A percentile compares a stretch with the other conserved stretches of the same genome.
phyloP scores from a whole-genome alignment of 53 echinoderm and acorn worm species.

The Holothuria leucospilota region DNA sequence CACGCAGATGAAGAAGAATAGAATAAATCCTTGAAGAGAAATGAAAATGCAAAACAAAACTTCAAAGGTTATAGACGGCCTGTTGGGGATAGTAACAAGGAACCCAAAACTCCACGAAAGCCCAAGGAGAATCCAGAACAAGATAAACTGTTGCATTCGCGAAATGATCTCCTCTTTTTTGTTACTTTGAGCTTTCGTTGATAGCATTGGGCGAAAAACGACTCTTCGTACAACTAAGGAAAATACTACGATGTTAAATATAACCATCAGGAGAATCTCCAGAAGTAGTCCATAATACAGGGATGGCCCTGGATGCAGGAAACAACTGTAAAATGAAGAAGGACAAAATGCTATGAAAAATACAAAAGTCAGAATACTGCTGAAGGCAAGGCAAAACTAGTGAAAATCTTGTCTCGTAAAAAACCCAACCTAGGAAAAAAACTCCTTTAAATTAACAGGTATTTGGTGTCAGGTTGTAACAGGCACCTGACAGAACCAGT shows the following conservation, averaged over 20 bases:
- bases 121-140: no score
- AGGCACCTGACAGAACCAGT: no score
- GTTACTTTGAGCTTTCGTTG: neutral
- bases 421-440: no score
- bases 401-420: no score
- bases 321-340: neutral
- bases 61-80: no score
- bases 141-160: constrained; percentile 15
- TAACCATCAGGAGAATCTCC: neutral
- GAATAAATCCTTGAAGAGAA: no score
- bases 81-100: neutral
- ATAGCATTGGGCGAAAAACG: constrained; percentile 4
- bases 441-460: no score
- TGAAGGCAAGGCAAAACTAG: no score
- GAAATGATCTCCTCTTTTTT: neutral
- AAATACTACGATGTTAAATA: neutral
- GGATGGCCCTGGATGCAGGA: neutral
- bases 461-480: no score
- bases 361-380: neutral
- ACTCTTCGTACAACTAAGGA: neutral
- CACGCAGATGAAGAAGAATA: no score
- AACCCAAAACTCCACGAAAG: constrained; percentile 10
- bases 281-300: neutral
- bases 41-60: no score
- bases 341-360: no score